Conservation (phyloP, 2,113 vertebrate species). For the Labeo rohita region DNA sequence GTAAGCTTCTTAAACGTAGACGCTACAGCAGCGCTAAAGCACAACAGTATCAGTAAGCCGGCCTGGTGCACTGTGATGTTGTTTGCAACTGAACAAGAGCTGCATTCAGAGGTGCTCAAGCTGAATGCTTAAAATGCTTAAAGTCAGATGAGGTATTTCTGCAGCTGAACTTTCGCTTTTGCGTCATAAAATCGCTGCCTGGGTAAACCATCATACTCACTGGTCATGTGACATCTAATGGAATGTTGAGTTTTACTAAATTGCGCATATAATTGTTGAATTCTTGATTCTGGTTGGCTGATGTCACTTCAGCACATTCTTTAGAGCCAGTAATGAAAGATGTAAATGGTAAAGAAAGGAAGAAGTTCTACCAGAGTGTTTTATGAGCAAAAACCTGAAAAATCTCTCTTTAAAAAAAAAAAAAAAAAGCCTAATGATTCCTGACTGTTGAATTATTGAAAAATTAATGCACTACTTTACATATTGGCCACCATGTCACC, state of each 20-base stretch:
- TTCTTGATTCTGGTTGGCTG: not conserved
- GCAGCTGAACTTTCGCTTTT: not conserved
- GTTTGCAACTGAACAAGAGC: slow-evolving; percentile 16
- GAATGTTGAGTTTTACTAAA: not conserved
- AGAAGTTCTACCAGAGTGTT: no score
- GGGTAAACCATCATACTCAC: not conserved
- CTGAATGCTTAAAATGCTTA: no score
- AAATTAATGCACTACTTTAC: not conserved
- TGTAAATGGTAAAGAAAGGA: no score
- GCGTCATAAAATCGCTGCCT: not conserved
- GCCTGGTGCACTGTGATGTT: not conserved
- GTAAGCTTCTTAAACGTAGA: slow-evolving; percentile 52
- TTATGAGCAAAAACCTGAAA: not conserved
- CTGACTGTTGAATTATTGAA: not conserved
- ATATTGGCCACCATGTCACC: not conserved
- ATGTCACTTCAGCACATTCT: not conserved
- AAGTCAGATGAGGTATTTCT: not conserved
- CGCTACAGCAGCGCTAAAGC: not conserved
- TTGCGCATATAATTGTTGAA: not conserved
- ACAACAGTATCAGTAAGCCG: slow-evolving; percentile 1
- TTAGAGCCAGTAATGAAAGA: not conserved
- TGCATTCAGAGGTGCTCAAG: slow-evolving; percentile 31
- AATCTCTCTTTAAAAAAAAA: not conserved
- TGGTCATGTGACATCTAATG: not conserved
- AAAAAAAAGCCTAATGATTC: no score